phyloP scores from a whole-genome alignment of 2,113 vertebrate species.

The Ranitomeya variabilis region DNA sequence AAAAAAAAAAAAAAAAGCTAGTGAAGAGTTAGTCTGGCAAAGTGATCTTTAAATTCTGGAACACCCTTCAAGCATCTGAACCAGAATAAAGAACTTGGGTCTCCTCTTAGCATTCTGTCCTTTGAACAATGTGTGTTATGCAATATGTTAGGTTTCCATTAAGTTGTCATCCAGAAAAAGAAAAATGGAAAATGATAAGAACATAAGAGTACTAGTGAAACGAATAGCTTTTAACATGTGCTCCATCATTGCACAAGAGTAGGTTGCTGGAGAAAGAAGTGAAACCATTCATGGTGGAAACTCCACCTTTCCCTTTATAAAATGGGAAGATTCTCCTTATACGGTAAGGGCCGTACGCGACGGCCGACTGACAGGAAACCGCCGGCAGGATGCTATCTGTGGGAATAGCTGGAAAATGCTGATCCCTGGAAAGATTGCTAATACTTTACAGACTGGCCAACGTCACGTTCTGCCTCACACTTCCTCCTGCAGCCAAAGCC shows the following conservation, averaged over 20 bases:
- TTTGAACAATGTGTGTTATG: not conserved
- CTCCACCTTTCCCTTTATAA: slow-evolving; percentile 73
- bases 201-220: not conserved
- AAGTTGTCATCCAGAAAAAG: not conserved
- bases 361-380: slow-evolving; percentile 75
- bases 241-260: not conserved
- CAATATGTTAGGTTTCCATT: not conserved
- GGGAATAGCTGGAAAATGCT: slow-evolving; percentile 17
- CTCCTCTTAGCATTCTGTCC: not conserved
- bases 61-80: too few relatives aligned
- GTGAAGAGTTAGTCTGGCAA: too few relatives aligned
- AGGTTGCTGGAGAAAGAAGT: not conserved
- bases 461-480: not conserved
- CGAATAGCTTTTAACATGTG: not conserved
- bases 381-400: slow-evolving; percentile 54
- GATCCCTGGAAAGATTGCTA: slow-evolving; percentile 9
- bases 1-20: too few relatives aligned
- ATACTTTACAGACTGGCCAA: not conserved
- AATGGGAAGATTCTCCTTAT: slow-evolving; percentile 74
- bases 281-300: slow-evolving; percentile 58
- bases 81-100: too few relatives aligned
- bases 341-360: slow-evolving; percentile 73
- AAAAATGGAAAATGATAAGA: not conserved
- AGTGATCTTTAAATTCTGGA: too few relatives aligned
- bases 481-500: not conserved